These are phyloP conservation scores for Avahi laniger DNA, from an alignment of 2,797 vertebrate species.

Conservation along the genomic window DNA sequence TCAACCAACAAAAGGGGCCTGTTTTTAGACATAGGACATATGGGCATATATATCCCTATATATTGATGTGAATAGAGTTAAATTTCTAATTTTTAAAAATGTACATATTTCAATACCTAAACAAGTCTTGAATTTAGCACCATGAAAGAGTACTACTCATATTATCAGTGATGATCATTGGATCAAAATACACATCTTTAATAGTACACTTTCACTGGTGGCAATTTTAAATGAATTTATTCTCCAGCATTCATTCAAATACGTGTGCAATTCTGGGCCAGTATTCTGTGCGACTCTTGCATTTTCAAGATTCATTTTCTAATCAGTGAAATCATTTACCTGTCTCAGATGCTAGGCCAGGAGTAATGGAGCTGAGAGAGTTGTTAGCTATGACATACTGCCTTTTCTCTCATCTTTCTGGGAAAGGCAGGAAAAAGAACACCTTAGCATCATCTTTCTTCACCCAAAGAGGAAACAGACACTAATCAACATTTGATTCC, in stretches of 20 bases:
- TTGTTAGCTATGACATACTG: slow-evolving; percentile 61
- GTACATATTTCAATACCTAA: slow-evolving; percentile 40
- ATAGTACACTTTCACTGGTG: slow-evolving; percentile 54
- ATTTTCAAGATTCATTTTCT: slow-evolving; percentile 81
- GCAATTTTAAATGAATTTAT: slow-evolving; percentile 69
- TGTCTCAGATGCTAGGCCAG: slow-evolving; percentile 68
- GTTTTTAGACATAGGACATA: slow-evolving; percentile 34
- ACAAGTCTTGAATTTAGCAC: slow-evolving; percentile 47
- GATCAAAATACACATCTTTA: slow-evolving; percentile 61
- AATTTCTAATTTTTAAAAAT: slow-evolving; percentile 38
- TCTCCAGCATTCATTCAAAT: slow-evolving; percentile 70
- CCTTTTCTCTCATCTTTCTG: slow-evolving; percentile 67
- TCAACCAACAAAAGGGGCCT: background rate
- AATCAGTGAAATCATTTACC: slow-evolving; percentile 77
- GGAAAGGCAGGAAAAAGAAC: slow-evolving; percentile 66
- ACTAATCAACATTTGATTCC: slow-evolving; percentile 69
- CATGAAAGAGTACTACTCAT: slow-evolving; percentile 54
- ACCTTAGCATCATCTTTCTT: slow-evolving; percentile 61
- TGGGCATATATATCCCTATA: background rate
- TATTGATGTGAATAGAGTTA: slow-evolving; percentile 31
- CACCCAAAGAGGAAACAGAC: slow-evolving; percentile 60
- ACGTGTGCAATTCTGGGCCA: slow-evolving; percentile 62
- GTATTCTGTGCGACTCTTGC: slow-evolving; percentile 67
- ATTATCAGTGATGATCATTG: slow-evolving; percentile 49
- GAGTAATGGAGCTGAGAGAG: slow-evolving; percentile 68